A percentile compares a stretch with the other conserved stretches of the same genome.
These are phyloP conservation scores for Garrulus glandarius DNA, from an alignment of 2,797 vertebrate species.

Conservation along the genomic window DNA sequence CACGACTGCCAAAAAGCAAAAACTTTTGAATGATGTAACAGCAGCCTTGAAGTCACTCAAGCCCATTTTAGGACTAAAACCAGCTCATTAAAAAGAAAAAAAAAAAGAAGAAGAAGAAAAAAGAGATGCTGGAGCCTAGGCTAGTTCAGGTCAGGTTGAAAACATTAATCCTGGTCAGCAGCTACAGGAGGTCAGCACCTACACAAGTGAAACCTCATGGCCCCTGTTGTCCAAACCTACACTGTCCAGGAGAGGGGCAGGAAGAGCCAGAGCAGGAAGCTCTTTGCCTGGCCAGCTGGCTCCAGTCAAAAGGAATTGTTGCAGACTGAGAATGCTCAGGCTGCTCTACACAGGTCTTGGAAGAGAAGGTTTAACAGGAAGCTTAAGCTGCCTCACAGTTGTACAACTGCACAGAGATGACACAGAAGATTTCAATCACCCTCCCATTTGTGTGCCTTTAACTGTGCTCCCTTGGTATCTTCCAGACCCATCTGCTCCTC, in stretches of 20 bases:
- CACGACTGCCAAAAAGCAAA: neutral
- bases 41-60: neutral
- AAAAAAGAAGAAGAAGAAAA: too few species aligned
- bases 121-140: neutral
- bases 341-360: neutral
- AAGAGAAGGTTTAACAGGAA: neutral
- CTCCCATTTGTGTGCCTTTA: neutral
- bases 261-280: neutral
- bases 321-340: neutral
- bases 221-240: neutral
- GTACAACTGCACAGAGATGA: neutral
- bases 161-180: neutral
- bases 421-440: neutral
- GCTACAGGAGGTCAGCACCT: neutral
- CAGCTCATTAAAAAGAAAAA: neutral
- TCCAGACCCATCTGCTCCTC: neutral
- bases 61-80: neutral
- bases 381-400: neutral
- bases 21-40: neutral
- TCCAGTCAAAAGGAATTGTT: neutral
- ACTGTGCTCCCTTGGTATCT: neutral
- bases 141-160: neutral
- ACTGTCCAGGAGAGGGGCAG: neutral
- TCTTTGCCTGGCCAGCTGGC: neutral
- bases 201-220: neutral